Conservation (phyloP, 1,140 invertebrate species). For the Platorchestia sp. region DNA sequence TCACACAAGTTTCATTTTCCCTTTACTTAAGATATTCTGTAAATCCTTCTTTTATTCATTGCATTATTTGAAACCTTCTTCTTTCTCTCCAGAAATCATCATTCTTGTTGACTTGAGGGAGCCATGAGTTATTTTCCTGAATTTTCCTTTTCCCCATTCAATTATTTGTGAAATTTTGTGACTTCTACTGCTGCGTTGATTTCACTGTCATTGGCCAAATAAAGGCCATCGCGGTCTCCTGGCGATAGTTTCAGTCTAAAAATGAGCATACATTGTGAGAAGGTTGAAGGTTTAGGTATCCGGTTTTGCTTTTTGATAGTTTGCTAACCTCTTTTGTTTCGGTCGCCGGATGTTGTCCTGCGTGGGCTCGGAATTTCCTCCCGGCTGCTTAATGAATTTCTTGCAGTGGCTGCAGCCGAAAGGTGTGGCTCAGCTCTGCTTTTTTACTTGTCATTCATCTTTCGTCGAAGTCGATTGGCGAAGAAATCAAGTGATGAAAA, state of each 20-base stretch:
- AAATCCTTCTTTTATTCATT: not conserved
- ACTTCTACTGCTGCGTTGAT: not conserved
- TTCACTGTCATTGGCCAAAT: not conserved
- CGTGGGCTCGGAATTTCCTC: conserved; percentile 30
- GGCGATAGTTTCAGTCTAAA: not conserved
- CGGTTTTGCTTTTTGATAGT: not conserved
- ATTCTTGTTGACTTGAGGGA: not conserved
- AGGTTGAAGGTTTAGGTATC: not conserved
- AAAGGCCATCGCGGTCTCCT: not conserved
- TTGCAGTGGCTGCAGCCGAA: not conserved
- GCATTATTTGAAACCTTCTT: not conserved
- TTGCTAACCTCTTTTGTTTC: not conserved
- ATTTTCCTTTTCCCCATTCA: not conserved
- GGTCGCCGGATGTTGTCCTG: conserved; percentile 41
- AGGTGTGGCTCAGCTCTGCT: not conserved
- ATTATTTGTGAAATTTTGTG: not conserved
- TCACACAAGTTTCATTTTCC: not conserved
- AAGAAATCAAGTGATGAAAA: not conserved
- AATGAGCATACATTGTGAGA: not conserved
- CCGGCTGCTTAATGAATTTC: not conserved
- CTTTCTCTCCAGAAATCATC: not conserved
- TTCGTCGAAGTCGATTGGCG: not conserved
- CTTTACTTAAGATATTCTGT: not conserved
- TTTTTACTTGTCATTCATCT: not conserved
- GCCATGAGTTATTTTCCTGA: not conserved